Percentiles rank a stretch among this genome's conserved stretches.
Evolutionary conservation across 2,113 vertebrate species (phyloP).

Genomic region (Xiphophorus maculatus): DNA sequence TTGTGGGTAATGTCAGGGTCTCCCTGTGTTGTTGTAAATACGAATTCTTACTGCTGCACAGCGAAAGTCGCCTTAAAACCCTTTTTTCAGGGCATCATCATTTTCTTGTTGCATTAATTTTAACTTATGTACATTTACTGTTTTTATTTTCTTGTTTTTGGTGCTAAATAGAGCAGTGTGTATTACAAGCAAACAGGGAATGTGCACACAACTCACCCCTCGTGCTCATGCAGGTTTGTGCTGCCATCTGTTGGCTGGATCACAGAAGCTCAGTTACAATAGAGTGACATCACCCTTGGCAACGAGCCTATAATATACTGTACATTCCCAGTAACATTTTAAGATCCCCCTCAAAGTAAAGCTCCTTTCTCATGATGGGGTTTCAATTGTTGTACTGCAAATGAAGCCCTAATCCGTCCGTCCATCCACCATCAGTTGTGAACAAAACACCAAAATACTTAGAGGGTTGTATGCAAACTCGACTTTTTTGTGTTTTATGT

Average conservation of each 20-base stretch:
- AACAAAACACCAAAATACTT: no score
- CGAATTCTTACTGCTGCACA: constrained; percentile 49
- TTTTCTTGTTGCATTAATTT: constrained; percentile 19
- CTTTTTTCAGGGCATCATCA: background rate
- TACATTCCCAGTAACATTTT: no score
- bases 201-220: constrained; percentile 53
- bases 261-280: constrained; percentile 10
- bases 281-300: constrained; percentile 42
- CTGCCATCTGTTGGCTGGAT: constrained; percentile 73
- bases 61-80: constrained; percentile 8
- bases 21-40: constrained; percentile 74
- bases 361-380: no score
- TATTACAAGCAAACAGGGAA: constrained; percentile 32
- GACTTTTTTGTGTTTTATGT: no score
- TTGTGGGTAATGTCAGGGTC: constrained; percentile 77
- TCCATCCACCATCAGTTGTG: no score
- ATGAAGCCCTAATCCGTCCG: no score
- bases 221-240: constrained; percentile 29
- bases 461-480: no score
- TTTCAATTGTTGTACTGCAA: no score
- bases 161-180: background rate
- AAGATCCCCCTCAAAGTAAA: no score
- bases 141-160: no score
- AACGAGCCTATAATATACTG: background rate
- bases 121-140: background rate